Evolutionary conservation across 2,888 invertebrate species (phyloP).

Genomic region (Orthosia incerta): DNA sequence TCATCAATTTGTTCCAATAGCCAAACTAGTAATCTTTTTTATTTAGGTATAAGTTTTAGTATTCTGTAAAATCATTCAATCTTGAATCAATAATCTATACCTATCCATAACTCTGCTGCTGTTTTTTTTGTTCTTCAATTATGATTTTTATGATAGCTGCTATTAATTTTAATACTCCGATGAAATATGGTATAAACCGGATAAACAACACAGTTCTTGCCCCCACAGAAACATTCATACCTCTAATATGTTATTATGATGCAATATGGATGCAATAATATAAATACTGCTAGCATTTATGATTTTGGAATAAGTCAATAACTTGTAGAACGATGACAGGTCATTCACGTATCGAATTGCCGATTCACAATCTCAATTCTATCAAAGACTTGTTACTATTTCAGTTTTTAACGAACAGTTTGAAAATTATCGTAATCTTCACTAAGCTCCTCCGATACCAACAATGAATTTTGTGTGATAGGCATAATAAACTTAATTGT

Average conservation of each 20-base stretch:
- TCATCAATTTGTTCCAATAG: neutral
- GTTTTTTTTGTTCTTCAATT: neutral
- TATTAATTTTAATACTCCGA: neutral
- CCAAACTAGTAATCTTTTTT: neutral
- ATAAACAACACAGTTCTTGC: neutral
- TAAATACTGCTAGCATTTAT: neutral
- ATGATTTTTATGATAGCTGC: conserved; percentile 1
- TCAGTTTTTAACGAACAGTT: too few species aligned
- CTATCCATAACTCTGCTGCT: neutral
- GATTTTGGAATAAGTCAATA: neutral
- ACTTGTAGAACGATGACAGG: too few species aligned
- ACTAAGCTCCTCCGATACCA: too few species aligned
- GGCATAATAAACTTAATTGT: too few species aligned
- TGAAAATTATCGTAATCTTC: too few species aligned
- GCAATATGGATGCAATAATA: neutral
- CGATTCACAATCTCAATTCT: neutral
- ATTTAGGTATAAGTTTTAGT: neutral
- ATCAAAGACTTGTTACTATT: too few species aligned
- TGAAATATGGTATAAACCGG: neutral
- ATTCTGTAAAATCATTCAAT: neutral
- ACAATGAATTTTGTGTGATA: too few species aligned
- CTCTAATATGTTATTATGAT: neutral
- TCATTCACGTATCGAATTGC: neutral
- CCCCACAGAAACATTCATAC: neutral
- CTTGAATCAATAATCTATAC: neutral